Base-by-base conservation (phyloP, 2,113 vertebrate genomes). In the Thalassoma bifasciatum region DNA sequence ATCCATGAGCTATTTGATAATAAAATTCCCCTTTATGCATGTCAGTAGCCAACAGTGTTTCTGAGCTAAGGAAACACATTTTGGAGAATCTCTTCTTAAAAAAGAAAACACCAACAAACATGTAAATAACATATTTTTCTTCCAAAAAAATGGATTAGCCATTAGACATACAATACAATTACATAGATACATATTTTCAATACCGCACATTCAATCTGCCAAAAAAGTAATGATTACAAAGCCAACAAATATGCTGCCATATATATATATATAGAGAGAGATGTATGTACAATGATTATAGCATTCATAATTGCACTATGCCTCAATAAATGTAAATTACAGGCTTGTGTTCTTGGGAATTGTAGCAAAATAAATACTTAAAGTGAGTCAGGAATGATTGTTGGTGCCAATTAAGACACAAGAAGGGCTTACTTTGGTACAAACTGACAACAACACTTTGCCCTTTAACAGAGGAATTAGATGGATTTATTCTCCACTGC, bases 201-300 rank as follows among this genome's bases (percentile, higher is more conserved):
- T 94, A 96, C 94, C 89, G 93, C 95, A 98, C 96, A 97, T 97
- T 97, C 96, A 96, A 93, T 96, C 95, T 95, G 96, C 95, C 95
- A 94, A 94, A 94, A 83, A 95, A 93, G 91, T 93, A 92, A 96
- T 95, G 95, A 96, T 95, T 96, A 96, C 93, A 96, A 96, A 98
- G 96, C 95, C 94, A 94, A 93, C 95, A 96, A 94, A 94, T 93
- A 95, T 94, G 93, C 90, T 94, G 94, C 92, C 89, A 93, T 94
- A 94, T 93, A 92, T 91, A 94, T 89, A 93, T 94, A 94, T 93
- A 92, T 91, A 94, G 89, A 93, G 79, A 94, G 89, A 93, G 90
- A 95, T 94, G 94, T 95, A 95, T 96, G 93, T 96, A 96, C 95
- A 97, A 93, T 93, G 94, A 96, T 95, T 95, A 96, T 95, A 96